Evolutionary conservation across 2,113 vertebrate species (phyloP), one percentile per base, ranked within the genome.

Genomic region (Hylia prasina): DNA sequence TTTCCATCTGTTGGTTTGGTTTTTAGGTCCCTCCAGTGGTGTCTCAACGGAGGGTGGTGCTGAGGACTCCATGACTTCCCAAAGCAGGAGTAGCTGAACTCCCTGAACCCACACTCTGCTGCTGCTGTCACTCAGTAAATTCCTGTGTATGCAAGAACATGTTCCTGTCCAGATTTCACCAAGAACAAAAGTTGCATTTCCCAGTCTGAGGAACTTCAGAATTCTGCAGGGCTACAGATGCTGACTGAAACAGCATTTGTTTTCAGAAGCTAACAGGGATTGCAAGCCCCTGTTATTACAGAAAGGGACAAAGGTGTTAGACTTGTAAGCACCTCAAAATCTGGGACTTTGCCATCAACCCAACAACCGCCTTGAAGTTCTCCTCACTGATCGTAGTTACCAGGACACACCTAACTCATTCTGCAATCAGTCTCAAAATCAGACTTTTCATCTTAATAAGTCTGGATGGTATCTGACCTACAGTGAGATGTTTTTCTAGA

Each of bases 111-210:
- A 45, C 7, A 14, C 7, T 50, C 13, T 17, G 2, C 24, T 77
- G 54, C 47, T 77, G 30, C 33, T 73, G 25, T 24, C 72, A 44
- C 44, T 40, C 1, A 1, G 0, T 24, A 57, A 65, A 4, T 20
- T 51, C n/a, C 18, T 54, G 20, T 2, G 0, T 15, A 21, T 0
- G 0, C 20, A 76, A 79, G 9, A 28, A 57, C 3, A 3, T 1
- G 5, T 31, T 20, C 13, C 11, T 48, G 15, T 11, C 30, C 72
- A 76, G 31, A 22, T 37, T 79, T 28, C 66, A 64, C 10, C 35
- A 78, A 47, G 15, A 81, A 3, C 10, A 60, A 65, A 95, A 42
- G 15, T 69, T 1, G 0, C 37, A 40, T 53, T 85, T 79, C 19
- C 28, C 24, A 51, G 1, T 20, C 15, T 31, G 40, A 90, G 37